Base-by-base conservation (phyloP, 2,888 invertebrate species). In the Marronus borbonicus region DNA sequence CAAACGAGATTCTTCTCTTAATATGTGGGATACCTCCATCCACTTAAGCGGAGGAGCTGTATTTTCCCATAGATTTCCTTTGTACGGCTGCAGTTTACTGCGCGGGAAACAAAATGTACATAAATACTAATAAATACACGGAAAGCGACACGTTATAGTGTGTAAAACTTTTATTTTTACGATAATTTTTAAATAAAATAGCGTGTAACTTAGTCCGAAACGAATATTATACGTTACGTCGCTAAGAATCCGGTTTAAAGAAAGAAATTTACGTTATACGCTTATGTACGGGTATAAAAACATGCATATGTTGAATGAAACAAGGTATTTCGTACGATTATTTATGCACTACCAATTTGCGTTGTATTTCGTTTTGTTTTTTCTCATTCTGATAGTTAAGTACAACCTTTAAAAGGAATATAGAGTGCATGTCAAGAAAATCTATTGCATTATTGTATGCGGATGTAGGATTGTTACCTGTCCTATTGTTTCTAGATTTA, bases 21-120 rank as follows among this genome's bases (percentile, higher is more conserved):
- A 70, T 58, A 70, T 70, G 70, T 70, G 70, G 70, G 70, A 70
- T 70, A 70, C 28, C 20, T 66, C 66, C 66, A 66, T 66, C 44
- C 66, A 66, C 66, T 44, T 28, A 1, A 36, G 64, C 31, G 64
- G n/a, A 28, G 44, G 44, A 44, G 39, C n/a, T 7, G 28, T 64
- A 66, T 66, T 66, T 44, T 66, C 66, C 44, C 58, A 70, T 70
- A 58, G 36, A n/a, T 55, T 70, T 58, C 20, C 55, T 24, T 31
- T 4, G 52, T 17, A 52, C 70, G 55, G 58, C 58, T 70, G 70
- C 70, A 70, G 36, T 70, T 70, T 58, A 70, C 17, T 55, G 12
- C 36, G 58, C 55, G 55, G 70, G 70, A 58, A 55, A 70, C 52
- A 70, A 36, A 28, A 55, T 36, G 31, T 36, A 36, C 31, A 36